Conservation (phyloP, 2,113 vertebrate genomes). For the Fregata magnificens region DNA sequence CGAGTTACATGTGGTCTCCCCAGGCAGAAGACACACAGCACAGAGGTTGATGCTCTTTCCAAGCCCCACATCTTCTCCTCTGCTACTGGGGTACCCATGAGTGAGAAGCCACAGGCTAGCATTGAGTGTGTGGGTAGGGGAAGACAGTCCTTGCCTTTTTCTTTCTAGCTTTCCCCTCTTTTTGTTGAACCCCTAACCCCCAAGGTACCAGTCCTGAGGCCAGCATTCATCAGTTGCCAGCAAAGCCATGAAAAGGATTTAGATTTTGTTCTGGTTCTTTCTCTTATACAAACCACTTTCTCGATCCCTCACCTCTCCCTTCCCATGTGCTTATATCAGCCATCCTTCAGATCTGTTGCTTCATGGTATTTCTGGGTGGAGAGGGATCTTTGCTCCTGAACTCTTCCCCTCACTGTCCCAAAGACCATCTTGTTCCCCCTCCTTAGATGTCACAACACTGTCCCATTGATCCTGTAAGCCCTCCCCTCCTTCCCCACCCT, state of each 20-base stretch:
- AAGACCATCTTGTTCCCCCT: not conserved
- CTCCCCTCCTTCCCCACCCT: not conserved
- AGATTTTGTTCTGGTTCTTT: not conserved
- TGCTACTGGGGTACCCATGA: not conserved
- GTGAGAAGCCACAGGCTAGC: not conserved
- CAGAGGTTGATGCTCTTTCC: not conserved
- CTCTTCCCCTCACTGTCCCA: not conserved
- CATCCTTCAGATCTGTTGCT: not conserved
- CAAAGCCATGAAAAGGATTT: not conserved
- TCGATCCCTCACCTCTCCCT: not conserved
- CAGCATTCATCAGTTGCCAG: not conserved
- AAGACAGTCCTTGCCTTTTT: not conserved
- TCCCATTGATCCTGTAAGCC: not conserved
- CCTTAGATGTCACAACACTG: not conserved
- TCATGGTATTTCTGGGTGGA: not conserved
- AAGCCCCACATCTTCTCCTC: not conserved
- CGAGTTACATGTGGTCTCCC: fast-evolving
- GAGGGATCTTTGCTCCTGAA: not conserved
- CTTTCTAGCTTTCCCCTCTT: not conserved
- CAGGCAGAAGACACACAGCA: not conserved
- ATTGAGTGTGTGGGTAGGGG: not conserved
- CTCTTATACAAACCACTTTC: not conserved
- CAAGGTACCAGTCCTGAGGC: not conserved
- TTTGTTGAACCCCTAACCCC: not conserved
- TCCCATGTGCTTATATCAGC: not conserved